Conservation (phyloP, 1,140 invertebrate species). For the Paraescarpia echinospica region DNA sequence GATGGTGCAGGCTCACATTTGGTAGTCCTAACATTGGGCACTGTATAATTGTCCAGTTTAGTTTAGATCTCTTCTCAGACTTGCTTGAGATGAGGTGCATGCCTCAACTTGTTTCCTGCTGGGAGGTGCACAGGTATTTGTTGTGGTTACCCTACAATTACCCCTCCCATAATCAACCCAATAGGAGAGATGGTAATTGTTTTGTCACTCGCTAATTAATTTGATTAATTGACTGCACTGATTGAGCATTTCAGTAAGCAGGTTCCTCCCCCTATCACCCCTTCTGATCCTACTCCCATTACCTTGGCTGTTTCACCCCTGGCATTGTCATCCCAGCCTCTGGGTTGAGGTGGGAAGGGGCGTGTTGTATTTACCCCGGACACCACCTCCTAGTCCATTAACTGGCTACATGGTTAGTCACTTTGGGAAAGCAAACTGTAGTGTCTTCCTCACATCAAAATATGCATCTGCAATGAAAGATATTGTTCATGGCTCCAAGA, state of each 20-base stretch:
- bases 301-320: neutral
- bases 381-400: neutral
- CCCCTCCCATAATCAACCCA: neutral
- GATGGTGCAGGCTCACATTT: neutral
- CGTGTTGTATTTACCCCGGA: neutral
- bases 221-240: slow-evolving; percentile 5
- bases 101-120: neutral
- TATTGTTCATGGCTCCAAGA: too few relatives aligned
- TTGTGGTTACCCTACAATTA: neutral
- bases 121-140: neutral
- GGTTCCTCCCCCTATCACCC: neutral
- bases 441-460: too few relatives aligned
- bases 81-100: neutral
- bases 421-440: neutral
- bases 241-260: neutral
- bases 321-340: neutral
- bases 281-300: neutral
- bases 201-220: neutral
- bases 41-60: neutral
- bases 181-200: neutral
- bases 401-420: neutral
- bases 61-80: too few relatives aligned
- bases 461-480: too few relatives aligned
- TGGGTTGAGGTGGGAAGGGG: neutral
- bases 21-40: neutral